Conservation (phyloP, 2,888 invertebrate genomes). For the Hydrotaea cyrtoneurina region DNA sequence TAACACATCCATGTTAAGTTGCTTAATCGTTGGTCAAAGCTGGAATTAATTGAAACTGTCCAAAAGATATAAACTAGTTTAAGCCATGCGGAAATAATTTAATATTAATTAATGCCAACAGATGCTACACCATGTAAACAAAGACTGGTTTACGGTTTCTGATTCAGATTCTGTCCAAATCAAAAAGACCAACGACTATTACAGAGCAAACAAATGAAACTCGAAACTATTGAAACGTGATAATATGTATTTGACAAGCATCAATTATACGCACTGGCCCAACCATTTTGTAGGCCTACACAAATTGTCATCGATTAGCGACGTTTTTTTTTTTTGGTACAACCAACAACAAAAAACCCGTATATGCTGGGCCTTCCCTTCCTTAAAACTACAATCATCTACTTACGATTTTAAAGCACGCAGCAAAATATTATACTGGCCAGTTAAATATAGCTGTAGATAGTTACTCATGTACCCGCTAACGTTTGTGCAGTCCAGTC, state of each 20-base stretch:
- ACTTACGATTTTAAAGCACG: not conserved
- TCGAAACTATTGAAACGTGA: not conserved
- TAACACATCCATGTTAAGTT: not conserved
- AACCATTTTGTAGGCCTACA: not conserved
- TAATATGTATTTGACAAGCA: not conserved
- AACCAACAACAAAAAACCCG: not conserved
- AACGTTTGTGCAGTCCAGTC: not conserved
- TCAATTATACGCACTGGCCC: not conserved
- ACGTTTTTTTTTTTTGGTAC: too few relatives aligned
- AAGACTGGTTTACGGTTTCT: not conserved
- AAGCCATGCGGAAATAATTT: not conserved
- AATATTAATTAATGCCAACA: not conserved
- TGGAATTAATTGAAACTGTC: not conserved
- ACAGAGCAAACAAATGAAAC: not conserved
- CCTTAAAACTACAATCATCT: not conserved
- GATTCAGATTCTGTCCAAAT: not conserved
- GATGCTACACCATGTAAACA: not conserved
- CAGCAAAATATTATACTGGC: conserved; percentile 24
- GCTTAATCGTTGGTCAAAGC: not conserved
- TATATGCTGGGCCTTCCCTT: not conserved
- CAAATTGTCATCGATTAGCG: not conserved
- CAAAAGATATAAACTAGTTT: not conserved
- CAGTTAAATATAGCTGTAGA: conserved; percentile 45
- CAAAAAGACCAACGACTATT: not conserved
- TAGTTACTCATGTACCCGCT: not conserved